phyloP scores from a whole-genome alignment of 2,888 invertebrate genomes.

The Teleiodes luculella region DNA sequence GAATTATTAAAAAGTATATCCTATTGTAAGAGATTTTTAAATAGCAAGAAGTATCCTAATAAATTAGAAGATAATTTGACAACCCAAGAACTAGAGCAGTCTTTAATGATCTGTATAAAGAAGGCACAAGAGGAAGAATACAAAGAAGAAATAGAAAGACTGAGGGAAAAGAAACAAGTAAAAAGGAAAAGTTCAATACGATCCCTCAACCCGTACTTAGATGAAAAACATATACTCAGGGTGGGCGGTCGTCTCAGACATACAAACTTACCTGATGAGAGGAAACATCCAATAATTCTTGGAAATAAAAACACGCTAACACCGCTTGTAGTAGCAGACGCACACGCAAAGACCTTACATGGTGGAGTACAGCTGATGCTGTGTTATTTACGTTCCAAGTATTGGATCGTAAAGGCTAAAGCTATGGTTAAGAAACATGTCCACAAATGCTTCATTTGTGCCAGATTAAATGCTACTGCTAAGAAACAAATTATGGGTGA shows the following conservation, averaged over 20 bases:
- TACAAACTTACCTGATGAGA: conserved; percentile 17
- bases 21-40: conserved; percentile 15
- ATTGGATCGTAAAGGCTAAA: conserved; percentile 30
- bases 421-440: conserved; percentile 20
- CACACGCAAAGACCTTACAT: conserved; percentile 27
- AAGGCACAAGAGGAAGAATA: conserved; percentile 12
- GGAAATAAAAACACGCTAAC: conserved; percentile 24
- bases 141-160: conserved; percentile 12
- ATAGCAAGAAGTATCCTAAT: conserved; percentile 1
- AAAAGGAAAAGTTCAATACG: conserved; percentile 20
- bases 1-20: conserved; percentile 10
- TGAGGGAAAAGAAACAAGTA: conserved; percentile 7
- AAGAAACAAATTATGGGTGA: conserved; percentile 31
- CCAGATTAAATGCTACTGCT: conserved; percentile 19
- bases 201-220: conserved; percentile 26
- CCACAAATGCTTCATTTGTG: conserved; percentile 27
- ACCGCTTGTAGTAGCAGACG: conserved; percentile 26
- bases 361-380: conserved; percentile 30
- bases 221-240: conserved; percentile 23
- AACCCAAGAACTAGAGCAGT: conserved; percentile 13
- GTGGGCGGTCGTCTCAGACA: conserved; percentile 28
- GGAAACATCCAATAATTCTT: conserved; percentile 29
- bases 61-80: conserved; percentile 4
- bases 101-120: conserved; percentile 11
- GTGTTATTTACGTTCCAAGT: conserved; percentile 25